phyloP scores from a whole-genome alignment of 2,797 vertebrate species.

The Megaceryle alcyon region DNA sequence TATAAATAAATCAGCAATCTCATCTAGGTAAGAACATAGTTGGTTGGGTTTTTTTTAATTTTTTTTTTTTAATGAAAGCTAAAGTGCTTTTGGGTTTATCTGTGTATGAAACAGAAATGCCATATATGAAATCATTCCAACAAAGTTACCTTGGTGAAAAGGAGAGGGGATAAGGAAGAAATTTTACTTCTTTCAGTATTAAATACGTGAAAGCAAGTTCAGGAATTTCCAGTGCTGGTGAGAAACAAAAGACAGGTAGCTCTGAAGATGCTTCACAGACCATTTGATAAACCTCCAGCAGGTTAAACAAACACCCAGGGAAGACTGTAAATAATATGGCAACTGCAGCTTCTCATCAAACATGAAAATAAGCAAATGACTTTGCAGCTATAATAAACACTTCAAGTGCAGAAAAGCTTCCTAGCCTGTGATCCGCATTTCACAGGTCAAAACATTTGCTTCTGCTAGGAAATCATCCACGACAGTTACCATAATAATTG shows the following conservation, averaged over 20 bases:
- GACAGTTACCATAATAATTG: not conserved
- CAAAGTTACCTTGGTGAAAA: not conserved
- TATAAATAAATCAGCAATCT: conserved; percentile 15
- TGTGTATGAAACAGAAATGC: not conserved
- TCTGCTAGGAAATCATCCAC: conserved; percentile 24
- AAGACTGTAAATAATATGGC: conserved; percentile 17
- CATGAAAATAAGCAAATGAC: conserved; percentile 40
- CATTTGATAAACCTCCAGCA: conserved; percentile 39
- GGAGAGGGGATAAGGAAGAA: not conserved
- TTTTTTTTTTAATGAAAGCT: not conserved
- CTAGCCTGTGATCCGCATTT: conserved; percentile 28
- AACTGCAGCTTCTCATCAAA: conserved; percentile 46
- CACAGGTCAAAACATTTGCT: conserved; percentile 26
- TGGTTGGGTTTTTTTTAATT: too few species aligned
- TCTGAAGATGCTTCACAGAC: conserved; percentile 24
- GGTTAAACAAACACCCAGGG: conserved; percentile 49
- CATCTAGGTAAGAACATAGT: not conserved
- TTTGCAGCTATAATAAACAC: conserved; percentile 56
- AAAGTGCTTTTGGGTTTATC: not conserved
- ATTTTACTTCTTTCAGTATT: not conserved
- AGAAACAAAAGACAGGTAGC: not conserved
- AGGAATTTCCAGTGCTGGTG: not conserved
- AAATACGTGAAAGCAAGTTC: not conserved
- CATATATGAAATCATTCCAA: not conserved
- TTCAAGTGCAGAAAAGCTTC: conserved; percentile 36